Evolutionary conservation across 2,797 vertebrate species (phyloP).

Genomic region (Sarcophilus harrisii): DNA sequence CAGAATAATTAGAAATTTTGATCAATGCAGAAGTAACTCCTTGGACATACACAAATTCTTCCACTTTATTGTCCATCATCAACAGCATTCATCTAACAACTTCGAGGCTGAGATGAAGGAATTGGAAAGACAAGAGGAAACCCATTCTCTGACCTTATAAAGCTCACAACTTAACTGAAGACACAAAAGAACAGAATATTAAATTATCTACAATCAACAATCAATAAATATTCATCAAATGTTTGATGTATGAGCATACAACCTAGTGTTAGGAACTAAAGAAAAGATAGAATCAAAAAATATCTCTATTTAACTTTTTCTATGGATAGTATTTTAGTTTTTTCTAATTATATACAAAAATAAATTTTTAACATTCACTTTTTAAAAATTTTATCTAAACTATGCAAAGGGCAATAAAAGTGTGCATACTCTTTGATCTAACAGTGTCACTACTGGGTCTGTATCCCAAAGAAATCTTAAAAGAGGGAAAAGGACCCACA

Average conservation of each 20-base stretch:
- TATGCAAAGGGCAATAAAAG: too few relatives aligned
- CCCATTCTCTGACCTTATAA: slow-evolving; percentile 33
- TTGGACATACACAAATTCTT: neutral
- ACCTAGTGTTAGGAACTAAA: neutral
- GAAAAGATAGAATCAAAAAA: neutral
- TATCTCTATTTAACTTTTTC: neutral
- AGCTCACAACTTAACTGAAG: slow-evolving; percentile 33
- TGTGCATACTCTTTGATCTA: too few relatives aligned
- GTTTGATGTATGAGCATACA: neutral
- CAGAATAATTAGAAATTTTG: slow-evolving; percentile 4
- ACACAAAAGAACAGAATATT: neutral
- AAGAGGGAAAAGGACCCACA: too few relatives aligned
- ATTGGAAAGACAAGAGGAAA: neutral
- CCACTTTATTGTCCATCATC: neutral
- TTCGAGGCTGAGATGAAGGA: neutral
- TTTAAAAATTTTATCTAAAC: neutral
- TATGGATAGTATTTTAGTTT: neutral
- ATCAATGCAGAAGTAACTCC: slow-evolving; percentile 26
- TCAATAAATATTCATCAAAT: slow-evolving; percentile 8
- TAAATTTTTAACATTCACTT: neutral
- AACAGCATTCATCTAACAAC: neutral
- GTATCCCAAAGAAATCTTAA: too few relatives aligned
- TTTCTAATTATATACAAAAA: neutral
- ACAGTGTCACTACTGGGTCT: too few relatives aligned
- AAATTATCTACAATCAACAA: neutral